Evolutionary conservation across 1,140 invertebrate species (phyloP).

Genomic region (Nephotettix cincticeps): DNA sequence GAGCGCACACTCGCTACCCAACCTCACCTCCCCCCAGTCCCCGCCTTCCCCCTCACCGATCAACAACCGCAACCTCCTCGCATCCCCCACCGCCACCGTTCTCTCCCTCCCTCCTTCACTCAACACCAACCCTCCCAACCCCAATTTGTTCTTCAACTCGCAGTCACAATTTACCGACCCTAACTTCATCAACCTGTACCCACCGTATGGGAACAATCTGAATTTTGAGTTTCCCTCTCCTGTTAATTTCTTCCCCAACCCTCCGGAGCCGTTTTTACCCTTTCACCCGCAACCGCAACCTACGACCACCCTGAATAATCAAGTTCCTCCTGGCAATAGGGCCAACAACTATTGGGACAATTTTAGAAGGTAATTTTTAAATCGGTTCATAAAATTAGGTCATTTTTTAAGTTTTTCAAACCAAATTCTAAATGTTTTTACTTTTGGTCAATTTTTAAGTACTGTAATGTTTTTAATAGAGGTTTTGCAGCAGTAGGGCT

Average conservation of each 20-base stretch:
- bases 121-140: constrained; percentile 38
- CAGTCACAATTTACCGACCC: constrained; percentile 14
- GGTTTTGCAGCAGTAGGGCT: no score
- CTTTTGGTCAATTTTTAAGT: no score
- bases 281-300: background rate
- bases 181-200: constrained; percentile 31
- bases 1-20: constrained; percentile 41
- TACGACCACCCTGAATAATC: constrained; percentile 68
- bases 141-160: constrained; percentile 32
- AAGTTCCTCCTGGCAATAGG: constrained; percentile 81
- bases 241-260: constrained; percentile 29
- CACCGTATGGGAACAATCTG: constrained; percentile 36
- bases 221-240: constrained; percentile 36
- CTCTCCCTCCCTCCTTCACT: constrained; percentile 45
- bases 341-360: constrained; percentile 93
- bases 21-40: constrained; percentile 41
- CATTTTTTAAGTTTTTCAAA: constrained; percentile 15
- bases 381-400: no score
- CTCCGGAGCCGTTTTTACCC: constrained; percentile 22
- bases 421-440: background rate
- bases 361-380: constrained; percentile 70
- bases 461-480: no score
- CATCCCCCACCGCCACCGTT: constrained; percentile 47
- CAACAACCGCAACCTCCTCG: constrained; percentile 38
- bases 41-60: constrained; percentile 28